Evolutionary conservation across 1,140 invertebrate species (phyloP).

Genomic region (Galendromus occidentalis): DNA sequence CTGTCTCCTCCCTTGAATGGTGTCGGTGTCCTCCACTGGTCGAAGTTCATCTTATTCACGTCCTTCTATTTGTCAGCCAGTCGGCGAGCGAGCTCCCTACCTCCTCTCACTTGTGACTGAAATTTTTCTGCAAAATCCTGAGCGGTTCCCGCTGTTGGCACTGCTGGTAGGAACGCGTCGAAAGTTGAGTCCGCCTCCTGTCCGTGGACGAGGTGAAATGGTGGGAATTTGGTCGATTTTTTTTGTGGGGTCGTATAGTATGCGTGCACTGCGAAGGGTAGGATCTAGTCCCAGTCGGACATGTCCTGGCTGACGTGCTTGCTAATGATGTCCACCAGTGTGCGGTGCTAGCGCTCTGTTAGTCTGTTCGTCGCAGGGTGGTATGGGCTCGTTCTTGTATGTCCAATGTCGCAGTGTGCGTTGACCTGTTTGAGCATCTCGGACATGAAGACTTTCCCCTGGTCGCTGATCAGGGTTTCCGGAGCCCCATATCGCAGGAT

Average conservation of each 20-base stretch:
- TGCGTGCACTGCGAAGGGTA: conserved; percentile 15
- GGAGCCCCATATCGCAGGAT: too few relatives aligned
- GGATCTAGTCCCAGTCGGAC: conserved; percentile 23
- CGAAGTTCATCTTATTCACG: too few relatives aligned
- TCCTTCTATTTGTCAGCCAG: too few relatives aligned
- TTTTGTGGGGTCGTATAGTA: conserved; percentile 14
- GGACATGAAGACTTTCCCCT: conserved; percentile 27
- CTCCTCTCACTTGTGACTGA: too few relatives aligned
- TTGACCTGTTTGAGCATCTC: conserved; percentile 14
- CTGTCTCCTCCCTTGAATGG: too few relatives aligned
- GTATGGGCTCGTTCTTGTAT: conserved; percentile 19
- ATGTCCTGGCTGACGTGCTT: conserved; percentile 20
- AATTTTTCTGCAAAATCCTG: too few relatives aligned
- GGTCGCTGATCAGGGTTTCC: conserved; percentile 30
- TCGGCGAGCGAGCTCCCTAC: too few relatives aligned
- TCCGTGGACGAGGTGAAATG: conserved; percentile 22
- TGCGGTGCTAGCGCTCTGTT: conserved; percentile 20
- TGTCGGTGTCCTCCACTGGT: too few relatives aligned
- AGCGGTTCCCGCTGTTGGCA: too few relatives aligned
- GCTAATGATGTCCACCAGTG: conserved; percentile 21
- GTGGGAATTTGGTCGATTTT: conserved; percentile 17
- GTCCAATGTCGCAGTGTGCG: conserved; percentile 17
- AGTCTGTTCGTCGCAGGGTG: conserved; percentile 23
- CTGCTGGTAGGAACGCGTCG: too few relatives aligned
- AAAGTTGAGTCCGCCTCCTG: conserved; percentile 13